phyloP scores from a whole-genome alignment of 92 coral and sea anemone species.

The Blastomussa wellsi region DNA sequence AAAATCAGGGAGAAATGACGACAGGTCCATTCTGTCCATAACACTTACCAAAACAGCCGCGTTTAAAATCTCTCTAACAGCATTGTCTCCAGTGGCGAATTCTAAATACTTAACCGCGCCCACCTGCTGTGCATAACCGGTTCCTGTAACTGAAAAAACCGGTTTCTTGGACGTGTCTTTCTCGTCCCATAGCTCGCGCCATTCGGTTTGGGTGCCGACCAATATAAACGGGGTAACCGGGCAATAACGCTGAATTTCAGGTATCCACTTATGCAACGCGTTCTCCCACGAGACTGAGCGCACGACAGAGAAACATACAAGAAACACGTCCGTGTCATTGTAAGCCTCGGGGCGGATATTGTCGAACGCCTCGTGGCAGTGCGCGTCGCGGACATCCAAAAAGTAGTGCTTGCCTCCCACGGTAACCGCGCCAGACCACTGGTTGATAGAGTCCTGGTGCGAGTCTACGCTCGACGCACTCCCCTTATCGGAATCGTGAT shows the following conservation, averaged over 20 bases:
- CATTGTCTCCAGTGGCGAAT: conserved; percentile 60
- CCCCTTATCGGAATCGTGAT: conserved; percentile 13
- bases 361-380: conserved; percentile 72
- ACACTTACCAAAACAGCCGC: conserved; percentile 70
- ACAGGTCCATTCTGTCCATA: conserved; percentile 79
- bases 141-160: conserved; percentile 69
- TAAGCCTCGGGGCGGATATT: conserved; percentile 69
- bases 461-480: conserved; percentile 37
- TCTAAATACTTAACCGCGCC: conserved; percentile 92
- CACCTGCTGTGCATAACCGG: conserved; percentile 67
- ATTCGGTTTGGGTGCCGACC: conserved; percentile 93
- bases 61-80: conserved; percentile 61
- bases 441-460: conserved; percentile 24
- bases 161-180: conserved; percentile 72
- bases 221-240: conserved; percentile 94
- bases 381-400: conserved; percentile 63
- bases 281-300: conserved; percentile 73
- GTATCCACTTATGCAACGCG: conserved; percentile 88
- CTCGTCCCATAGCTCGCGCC: conserved; percentile 84
- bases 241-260: conserved; percentile 76
- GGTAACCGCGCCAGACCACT: conserved; percentile 64
- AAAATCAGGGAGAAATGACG: conserved; percentile 70
- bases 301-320: conserved; percentile 95
- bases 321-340: conserved; percentile 84
- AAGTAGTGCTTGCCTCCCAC: conserved; percentile 45